Conservation (phyloP, 2,113 vertebrate genomes). For the Illadopsis cleaveri region DNA sequence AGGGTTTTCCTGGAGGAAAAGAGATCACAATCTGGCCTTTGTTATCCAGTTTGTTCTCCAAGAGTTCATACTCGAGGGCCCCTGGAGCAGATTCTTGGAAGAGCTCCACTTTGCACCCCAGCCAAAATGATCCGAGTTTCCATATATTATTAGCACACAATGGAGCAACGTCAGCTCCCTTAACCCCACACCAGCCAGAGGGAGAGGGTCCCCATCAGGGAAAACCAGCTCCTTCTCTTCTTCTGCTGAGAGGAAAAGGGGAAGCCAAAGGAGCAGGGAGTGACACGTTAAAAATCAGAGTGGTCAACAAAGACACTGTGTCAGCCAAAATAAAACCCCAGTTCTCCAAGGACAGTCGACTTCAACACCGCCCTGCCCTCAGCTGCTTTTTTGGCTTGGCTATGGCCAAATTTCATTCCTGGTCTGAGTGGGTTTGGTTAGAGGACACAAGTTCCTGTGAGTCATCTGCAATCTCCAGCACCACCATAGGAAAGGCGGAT, state of each 20-base stretch:
- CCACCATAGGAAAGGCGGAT: neutral
- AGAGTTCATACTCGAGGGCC: slow-evolving; percentile 38
- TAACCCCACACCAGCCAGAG: neutral
- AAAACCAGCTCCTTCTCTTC: neutral
- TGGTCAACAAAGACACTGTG: neutral
- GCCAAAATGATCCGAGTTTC: slow-evolving; percentile 36
- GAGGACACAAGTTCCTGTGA: slow-evolving; percentile 28
- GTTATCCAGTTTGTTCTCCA: slow-evolving; percentile 54
- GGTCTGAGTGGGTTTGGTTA: slow-evolving; percentile 1
- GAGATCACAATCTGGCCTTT: slow-evolving; percentile 62
- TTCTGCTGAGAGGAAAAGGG: neutral
- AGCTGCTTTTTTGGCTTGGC: neutral
- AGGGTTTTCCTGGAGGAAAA: slow-evolving; percentile 61
- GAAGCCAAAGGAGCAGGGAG: neutral
- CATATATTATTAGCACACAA: slow-evolving; percentile 59
- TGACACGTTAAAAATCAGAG: neutral
- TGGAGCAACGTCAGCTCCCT: slow-evolving; percentile 45
- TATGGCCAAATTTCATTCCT: neutral
- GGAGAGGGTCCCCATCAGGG: neutral
- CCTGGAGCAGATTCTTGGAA: slow-evolving; percentile 47
- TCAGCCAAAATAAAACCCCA: neutral
- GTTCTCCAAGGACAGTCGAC: neutral
- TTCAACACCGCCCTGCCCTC: neutral
- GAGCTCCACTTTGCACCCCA: slow-evolving; percentile 39
- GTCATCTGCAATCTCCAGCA: neutral